Percentiles rank a stretch among this genome's conserved stretches.
Conservation (phyloP, 2,113 vertebrate species). For the Myotis lucifugus region DNA sequence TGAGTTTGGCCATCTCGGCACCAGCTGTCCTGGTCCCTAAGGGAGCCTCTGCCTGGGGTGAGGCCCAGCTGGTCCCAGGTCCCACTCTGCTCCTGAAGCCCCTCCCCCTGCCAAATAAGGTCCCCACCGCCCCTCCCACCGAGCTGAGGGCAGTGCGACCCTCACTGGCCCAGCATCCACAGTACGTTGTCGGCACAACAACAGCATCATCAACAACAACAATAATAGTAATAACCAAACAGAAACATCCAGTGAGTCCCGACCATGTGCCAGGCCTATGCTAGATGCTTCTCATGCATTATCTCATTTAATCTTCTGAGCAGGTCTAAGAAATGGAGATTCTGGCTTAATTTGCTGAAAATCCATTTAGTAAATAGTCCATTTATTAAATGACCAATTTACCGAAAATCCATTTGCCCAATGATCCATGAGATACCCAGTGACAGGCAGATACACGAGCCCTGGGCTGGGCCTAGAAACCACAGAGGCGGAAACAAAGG, state of each 20-base stretch:
- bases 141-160: background rate
- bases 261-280: accelerated
- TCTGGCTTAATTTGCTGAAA: constrained; percentile 48
- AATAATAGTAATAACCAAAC: background rate
- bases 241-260: background rate
- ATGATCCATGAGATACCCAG: background rate
- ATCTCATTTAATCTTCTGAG: constrained; percentile 43
- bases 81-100: background rate
- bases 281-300: background rate
- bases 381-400: constrained; percentile 44
- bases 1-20: background rate
- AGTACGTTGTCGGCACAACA: background rate
- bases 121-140: background rate
- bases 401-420: constrained; percentile 34
- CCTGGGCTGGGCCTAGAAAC: background rate
- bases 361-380: constrained; percentile 56
- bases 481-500: background rate
- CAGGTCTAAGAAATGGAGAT: constrained; percentile 4
- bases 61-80: no score
- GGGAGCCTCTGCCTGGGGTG: background rate
- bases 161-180: background rate
- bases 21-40: no score
- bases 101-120: background rate
- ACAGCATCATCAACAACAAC: accelerated
- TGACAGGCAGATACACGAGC: background rate